phyloP scores from a whole-genome alignment of 2,113 vertebrate genomes.

The Motacilla tschutschensis region DNA sequence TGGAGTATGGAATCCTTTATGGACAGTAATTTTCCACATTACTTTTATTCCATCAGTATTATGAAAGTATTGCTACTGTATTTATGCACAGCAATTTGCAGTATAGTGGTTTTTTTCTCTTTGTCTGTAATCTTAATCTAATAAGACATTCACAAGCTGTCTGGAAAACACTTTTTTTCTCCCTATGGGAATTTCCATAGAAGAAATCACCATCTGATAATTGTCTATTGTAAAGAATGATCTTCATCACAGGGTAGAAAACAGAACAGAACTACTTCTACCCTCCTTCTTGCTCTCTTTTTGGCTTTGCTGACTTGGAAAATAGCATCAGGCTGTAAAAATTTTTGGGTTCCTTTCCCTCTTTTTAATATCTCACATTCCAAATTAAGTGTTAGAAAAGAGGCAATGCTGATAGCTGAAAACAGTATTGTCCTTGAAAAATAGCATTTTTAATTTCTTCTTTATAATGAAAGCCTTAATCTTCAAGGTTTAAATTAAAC shows the following conservation, averaged over 20 bases:
- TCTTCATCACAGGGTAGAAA: not conserved
- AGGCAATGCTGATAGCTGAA: not conserved
- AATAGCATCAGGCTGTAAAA: not conserved
- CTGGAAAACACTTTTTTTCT: not conserved
- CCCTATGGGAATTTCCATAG: not conserved
- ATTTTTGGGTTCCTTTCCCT: rapidly evolving
- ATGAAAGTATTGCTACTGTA: not conserved
- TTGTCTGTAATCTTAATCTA: constrained; percentile 17
- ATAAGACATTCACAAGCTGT: constrained; percentile 12
- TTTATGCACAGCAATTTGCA: not conserved
- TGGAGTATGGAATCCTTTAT: not conserved
- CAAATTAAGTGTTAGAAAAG: not conserved
- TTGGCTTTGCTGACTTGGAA: not conserved
- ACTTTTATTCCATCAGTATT: not conserved
- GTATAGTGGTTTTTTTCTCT: not conserved
- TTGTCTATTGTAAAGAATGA: not conserved
- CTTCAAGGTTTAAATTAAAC: not conserved
- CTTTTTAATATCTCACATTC: not conserved
- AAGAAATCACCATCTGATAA: constrained; percentile 10
- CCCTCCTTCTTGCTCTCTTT: not conserved
- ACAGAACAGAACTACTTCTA: not conserved
- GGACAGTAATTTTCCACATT: not conserved
- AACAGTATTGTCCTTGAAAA: not conserved
- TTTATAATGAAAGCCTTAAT: not conserved
- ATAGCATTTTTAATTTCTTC: not conserved